Percentiles rank a stretch among this genome's conserved stretches.
Evolutionary conservation across 1,140 invertebrate genomes (phyloP).

Genomic region (Anagrus nilaparvatae): DNA sequence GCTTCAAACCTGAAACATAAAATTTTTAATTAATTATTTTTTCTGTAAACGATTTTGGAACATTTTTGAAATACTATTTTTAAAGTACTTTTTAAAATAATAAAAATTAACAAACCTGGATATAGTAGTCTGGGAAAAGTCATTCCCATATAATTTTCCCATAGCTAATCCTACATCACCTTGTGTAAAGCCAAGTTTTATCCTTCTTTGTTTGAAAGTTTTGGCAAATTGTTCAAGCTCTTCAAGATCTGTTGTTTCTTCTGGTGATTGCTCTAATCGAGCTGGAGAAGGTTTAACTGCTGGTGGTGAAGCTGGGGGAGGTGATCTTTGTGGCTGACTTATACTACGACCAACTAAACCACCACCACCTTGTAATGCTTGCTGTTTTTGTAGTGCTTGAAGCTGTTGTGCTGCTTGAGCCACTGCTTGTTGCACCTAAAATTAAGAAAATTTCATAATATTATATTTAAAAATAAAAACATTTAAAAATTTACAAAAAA

Average conservation of each 20-base stretch:
- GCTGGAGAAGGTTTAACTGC: constrained; percentile 44
- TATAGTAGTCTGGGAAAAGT: constrained; percentile 98
- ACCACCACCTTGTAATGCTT: constrained; percentile 41
- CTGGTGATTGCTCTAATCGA: constrained; percentile 65
- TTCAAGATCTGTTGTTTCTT: constrained; percentile 90
- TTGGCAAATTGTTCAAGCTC: constrained; percentile 95
- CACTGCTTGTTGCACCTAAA: constrained; percentile 62
- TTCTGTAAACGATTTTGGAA: not conserved
- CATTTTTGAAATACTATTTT: not conserved
- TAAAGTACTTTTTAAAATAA: not conserved
- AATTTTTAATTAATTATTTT: not conserved
- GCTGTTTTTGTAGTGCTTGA: constrained; percentile 68
- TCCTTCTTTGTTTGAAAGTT: constrained; percentile 90
- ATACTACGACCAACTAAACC: constrained; percentile 30
- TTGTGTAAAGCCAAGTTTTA: constrained; percentile 96
- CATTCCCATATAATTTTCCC: constrained; percentile 97
- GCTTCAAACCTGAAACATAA: constrained; percentile 75
- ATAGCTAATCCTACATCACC: constrained; percentile 97
- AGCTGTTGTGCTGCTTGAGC: constrained; percentile 75
- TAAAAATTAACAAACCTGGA: constrained; percentile 45
- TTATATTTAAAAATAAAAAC: too few relatives aligned
- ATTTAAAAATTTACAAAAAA: too few relatives aligned
- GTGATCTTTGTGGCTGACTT: constrained; percentile 39
- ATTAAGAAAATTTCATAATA: too few relatives aligned
- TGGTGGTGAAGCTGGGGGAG: constrained; percentile 36